Evolutionary conservation across 2,888 invertebrate species (phyloP).

Genomic region (Autographa gamma): DNA sequence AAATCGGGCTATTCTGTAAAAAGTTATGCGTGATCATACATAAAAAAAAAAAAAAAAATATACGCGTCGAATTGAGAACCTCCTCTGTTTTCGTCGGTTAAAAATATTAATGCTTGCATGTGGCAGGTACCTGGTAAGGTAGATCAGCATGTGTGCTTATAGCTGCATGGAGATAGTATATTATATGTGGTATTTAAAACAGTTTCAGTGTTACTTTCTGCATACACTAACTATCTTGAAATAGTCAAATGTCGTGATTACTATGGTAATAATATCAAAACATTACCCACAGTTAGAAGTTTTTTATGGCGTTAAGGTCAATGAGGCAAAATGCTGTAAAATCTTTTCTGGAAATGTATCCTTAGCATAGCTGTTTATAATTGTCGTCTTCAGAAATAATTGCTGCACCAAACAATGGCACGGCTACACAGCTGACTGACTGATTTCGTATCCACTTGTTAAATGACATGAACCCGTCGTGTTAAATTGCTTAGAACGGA

Average conservation of each 20-base stretch:
- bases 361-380: neutral
- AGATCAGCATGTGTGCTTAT: neutral
- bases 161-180: neutral
- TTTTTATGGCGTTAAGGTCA: neutral
- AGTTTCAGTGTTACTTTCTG: no score
- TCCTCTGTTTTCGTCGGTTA: no score
- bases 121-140: neutral
- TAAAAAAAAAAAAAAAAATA: no score
- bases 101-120: neutral
- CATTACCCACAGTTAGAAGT: no score
- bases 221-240: no score
- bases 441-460: constrained; percentile 47
- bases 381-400: constrained; percentile 30
- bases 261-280: no score
- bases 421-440: constrained; percentile 35
- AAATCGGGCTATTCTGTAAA: no score
- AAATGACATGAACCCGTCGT: constrained; percentile 41
- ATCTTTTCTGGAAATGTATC: neutral
- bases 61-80: no score
- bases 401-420: constrained; percentile 43
- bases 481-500: constrained; percentile 34
- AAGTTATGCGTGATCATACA: no score
- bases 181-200: no score
- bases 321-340: neutral
- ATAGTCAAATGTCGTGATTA: no score